Percentiles rank a stretch among this genome's conserved stretches.
These are phyloP conservation scores for Vanacampus margaritifer DNA, from an alignment of 2,113 vertebrate species.

Conservation along the genomic window DNA sequence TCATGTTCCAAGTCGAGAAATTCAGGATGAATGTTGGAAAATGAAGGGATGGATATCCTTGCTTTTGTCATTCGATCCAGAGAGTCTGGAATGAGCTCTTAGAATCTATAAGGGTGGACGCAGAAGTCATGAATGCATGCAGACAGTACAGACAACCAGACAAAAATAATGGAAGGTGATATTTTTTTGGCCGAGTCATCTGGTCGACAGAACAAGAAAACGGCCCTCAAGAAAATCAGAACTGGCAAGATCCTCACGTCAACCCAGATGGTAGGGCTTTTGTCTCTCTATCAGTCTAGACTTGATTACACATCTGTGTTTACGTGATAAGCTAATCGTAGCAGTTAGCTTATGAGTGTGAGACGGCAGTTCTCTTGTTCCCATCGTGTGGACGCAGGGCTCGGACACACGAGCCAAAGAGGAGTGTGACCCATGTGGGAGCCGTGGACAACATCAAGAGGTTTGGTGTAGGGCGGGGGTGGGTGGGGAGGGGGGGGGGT, in stretches of 20 bases:
- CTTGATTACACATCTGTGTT: constrained; percentile 60
- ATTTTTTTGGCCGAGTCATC: constrained; percentile 39
- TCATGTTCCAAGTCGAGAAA: not conserved
- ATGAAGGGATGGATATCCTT: not conserved
- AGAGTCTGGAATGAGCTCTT: constrained; percentile 61
- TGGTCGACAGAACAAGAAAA: constrained; percentile 31
- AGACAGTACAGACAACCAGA: constrained; percentile 23
- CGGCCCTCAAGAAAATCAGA: constrained; percentile 15
- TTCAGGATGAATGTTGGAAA: not conserved
- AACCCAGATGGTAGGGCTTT: constrained; percentile 52
- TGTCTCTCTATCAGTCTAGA: constrained; percentile 55
- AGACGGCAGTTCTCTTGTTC: constrained; percentile 44
- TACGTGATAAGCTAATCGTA: constrained; percentile 58
- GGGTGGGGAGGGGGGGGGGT: constrained; percentile 23
- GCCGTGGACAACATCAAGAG: constrained; percentile 57
- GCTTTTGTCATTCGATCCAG: constrained; percentile 30
- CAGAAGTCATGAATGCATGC: constrained; percentile 14
- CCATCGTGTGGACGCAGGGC: constrained; percentile 25
- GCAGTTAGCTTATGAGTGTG: constrained; percentile 45
- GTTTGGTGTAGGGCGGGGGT: constrained; percentile 14
- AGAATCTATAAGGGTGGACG: constrained; percentile 29
- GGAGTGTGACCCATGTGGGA: constrained; percentile 51
- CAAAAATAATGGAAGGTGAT: constrained; percentile 29
- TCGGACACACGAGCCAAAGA: constrained; percentile 28
- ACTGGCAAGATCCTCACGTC: constrained; percentile 18